These are phyloP conservation scores for Hycleus cichorii DNA, from an alignment of 1,140 invertebrate species.

Conservation along the genomic window DNA sequence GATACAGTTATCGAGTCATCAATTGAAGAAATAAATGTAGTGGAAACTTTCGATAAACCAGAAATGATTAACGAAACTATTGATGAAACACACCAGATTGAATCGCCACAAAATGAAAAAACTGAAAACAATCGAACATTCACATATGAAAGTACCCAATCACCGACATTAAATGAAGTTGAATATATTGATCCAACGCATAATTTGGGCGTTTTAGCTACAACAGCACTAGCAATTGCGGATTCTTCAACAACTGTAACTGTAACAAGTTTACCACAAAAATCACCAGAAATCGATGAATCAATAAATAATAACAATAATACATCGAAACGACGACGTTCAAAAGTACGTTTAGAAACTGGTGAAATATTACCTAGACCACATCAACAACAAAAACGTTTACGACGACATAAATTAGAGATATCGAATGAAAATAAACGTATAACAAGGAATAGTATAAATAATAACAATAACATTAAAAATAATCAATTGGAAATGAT, in stretches of 20 bases:
- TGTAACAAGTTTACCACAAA: not conserved
- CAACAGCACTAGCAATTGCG: not conserved
- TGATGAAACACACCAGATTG: no score
- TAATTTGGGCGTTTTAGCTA: not conserved
- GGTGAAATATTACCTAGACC: constrained; percentile 1
- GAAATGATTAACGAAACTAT: no score
- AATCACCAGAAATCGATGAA: not conserved
- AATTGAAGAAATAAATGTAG: no score
- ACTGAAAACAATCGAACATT: not conserved
- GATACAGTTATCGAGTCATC: no score
- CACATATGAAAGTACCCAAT: not conserved
- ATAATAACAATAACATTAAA: not conserved
- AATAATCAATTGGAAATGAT: not conserved
- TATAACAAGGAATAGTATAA: not conserved
- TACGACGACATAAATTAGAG: not conserved
- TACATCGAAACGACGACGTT: constrained; percentile 1
- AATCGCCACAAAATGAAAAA: no score
- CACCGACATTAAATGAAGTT: not conserved
- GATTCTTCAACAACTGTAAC: not conserved
- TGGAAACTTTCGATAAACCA: no score
- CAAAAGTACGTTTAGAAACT: constrained; percentile 1
- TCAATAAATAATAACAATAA: not conserved
- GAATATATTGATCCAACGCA: constrained; percentile 4
- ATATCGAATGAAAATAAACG: not conserved
- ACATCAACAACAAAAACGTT: not conserved